Evolutionary conservation across 2,113 vertebrate species (phyloP).

Genomic region (Nesogale talazaci): DNA sequence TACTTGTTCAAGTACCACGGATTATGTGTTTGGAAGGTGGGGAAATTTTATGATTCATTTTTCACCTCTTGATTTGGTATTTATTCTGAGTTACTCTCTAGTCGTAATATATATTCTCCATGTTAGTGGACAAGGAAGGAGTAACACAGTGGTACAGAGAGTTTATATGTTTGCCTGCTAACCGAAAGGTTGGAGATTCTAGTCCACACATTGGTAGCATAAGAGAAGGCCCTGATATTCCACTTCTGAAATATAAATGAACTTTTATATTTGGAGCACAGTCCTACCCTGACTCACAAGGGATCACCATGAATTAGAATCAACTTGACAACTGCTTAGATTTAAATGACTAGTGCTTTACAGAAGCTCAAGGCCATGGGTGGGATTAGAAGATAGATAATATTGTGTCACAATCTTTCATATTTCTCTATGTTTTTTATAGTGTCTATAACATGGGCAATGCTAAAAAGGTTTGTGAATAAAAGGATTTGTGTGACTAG

Average conservation of each 20-base stretch:
- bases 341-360: neutral
- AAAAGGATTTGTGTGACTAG: neutral
- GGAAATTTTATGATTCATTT: conserved; percentile 1
- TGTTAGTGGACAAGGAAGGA: neutral
- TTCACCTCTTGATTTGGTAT: neutral
- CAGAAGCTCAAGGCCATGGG: neutral
- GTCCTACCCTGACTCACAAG: neutral
- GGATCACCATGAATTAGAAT: neutral
- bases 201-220: neutral
- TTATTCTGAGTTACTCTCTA: neutral
- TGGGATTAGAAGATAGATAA: neutral
- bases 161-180: neutral
- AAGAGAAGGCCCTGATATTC: neutral
- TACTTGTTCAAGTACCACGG: neutral
- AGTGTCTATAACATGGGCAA: neutral
- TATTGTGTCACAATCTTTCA: neutral
- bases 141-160: neutral
- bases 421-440: neutral
- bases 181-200: neutral
- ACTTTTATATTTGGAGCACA: neutral
- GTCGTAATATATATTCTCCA: neutral
- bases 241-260: neutral
- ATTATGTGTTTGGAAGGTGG: neutral
- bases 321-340: neutral
- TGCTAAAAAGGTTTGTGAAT: neutral